Percentiles rank a stretch among this genome's conserved stretches.
phyloP scores from a whole-genome alignment of 2,797 vertebrate genomes.

The Macrochelys suwanniensis region DNA sequence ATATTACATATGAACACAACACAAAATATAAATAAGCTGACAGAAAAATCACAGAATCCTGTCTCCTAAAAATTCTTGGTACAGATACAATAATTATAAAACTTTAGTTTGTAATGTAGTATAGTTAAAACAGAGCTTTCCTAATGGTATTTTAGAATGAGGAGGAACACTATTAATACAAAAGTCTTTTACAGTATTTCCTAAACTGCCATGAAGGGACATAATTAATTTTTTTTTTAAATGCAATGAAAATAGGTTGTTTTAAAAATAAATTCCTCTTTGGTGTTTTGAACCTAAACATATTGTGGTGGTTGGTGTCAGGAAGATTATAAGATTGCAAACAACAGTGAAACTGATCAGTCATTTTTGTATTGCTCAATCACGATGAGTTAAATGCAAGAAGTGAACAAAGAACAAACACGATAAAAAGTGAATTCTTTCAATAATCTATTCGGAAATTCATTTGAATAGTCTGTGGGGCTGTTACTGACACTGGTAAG shows the following conservation, averaged over 20 bases:
- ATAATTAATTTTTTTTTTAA: neutral
- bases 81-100: conserved; percentile 58
- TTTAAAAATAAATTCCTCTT: conserved; percentile 22
- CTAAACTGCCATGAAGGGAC: conserved; percentile 58
- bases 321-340: conserved; percentile 66
- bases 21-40: conserved; percentile 25
- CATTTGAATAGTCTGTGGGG: conserved; percentile 53
- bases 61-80: conserved; percentile 63
- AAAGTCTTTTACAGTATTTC: conserved; percentile 51
- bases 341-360: conserved; percentile 66
- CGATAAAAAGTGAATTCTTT: conserved; percentile 35
- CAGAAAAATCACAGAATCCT: conserved; percentile 17
- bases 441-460: neutral
- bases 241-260: neutral
- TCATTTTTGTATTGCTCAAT: conserved; percentile 59
- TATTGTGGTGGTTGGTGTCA: conserved; percentile 20
- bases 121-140: conserved; percentile 65
- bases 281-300: conserved; percentile 44
- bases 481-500: conserved; percentile 50
- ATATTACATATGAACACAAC: neutral
- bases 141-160: conserved; percentile 65
- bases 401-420: conserved; percentile 46
- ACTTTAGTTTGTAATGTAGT: conserved; percentile 62
- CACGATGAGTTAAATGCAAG: conserved; percentile 57
- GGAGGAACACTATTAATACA: conserved; percentile 45